Conservation (phyloP, 2,888 invertebrate species). For the Bimastos eiseni region DNA sequence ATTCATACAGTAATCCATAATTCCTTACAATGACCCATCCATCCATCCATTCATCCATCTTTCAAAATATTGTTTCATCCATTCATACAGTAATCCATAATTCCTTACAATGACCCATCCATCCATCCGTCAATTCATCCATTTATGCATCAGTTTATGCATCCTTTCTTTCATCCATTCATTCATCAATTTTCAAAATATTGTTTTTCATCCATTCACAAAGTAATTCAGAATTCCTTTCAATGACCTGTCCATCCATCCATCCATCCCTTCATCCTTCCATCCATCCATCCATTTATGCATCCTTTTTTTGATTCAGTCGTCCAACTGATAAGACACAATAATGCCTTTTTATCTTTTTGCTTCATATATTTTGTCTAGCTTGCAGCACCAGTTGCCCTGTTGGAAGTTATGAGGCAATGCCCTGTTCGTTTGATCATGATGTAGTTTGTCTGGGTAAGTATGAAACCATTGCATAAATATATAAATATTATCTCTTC, state of each 20-base stretch:
- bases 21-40: not conserved
- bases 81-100: no score
- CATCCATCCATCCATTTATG: not conserved
- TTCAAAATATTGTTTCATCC: not conserved
- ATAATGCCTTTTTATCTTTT: not conserved
- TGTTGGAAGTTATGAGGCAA: not conserved
- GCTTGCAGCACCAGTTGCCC: not conserved
- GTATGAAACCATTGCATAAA: not conserved
- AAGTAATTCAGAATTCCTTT: no score
- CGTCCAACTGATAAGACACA: not conserved
- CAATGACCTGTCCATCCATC: not conserved
- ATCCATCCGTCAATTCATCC: not conserved
- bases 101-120: not conserved
- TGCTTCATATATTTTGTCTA: not conserved
- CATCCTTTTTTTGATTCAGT: no score
- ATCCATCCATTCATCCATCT: not conserved
- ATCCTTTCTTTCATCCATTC: not conserved
- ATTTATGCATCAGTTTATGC: no score
- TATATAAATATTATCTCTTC: not conserved
- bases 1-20: no score
- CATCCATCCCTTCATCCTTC: not conserved
- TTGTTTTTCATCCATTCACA: no score
- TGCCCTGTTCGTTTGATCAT: not conserved
- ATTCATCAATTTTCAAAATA: not conserved
- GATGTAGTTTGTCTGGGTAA: slow-evolving; percentile 4